Base-by-base conservation (phyloP, 2,888 invertebrate species). In the Drosophila pullipes region DNA sequence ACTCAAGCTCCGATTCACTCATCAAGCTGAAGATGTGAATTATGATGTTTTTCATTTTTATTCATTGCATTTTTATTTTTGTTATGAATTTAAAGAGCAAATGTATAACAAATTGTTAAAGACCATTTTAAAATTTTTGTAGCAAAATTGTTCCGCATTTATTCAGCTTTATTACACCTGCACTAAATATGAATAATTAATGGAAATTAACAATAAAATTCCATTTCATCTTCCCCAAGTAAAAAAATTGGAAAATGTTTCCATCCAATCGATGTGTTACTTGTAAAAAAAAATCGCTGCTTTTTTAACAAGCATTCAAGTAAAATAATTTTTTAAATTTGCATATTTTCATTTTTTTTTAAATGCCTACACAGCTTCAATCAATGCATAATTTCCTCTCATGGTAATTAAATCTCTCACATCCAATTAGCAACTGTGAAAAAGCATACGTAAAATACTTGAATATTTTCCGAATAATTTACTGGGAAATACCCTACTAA, bases 361-460 rank as follows among this genome's bases (percentile, higher is more conserved):
- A 44, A 62, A 18, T 57, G 22, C 22, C n/a, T 35, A n/a, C 58
- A 41, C 37, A 37, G 37, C 37, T 11, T 61, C 80, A 85, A 89
- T 89, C 81, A 83, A 89, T 78, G 69, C 59, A 74, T 83, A 68
- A 85, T 89, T 85, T 85, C 78, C 86, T 58, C 39, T 33, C 25
- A 10, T 44, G 4, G 35, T 74, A 89, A 88, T 85, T 85, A 78
- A 83, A 89, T 74, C 66, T 54, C 60, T 39, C 25, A 31, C 57
- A 54, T 47, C 50, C 69, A 75, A 69, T 62, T 72, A 73, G 35
- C 44, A 31, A 25, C 52, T 13, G 16, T 39, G 25, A 50, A 61
- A 28, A 58, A 11, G n/a, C 1, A 50, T 35, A 16, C 3, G 37
- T 18, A 22, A 65, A 52, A 13, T 11, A 39, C n/a, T 39, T 50